phyloP scores from a whole-genome alignment of 2,888 invertebrate genomes.

The Scaptomyza reducta region DNA sequence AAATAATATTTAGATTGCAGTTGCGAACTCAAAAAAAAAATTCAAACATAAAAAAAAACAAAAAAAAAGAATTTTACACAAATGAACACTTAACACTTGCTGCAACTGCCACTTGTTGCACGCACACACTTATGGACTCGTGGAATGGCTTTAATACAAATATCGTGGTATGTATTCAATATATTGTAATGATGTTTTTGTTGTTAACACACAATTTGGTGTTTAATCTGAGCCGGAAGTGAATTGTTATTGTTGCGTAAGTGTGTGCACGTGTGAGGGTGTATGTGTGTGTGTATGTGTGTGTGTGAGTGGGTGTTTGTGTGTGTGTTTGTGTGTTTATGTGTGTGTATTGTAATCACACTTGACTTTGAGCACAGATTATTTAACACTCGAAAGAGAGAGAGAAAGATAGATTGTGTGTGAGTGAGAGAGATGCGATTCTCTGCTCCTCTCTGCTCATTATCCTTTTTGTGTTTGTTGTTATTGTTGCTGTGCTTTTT shows the following conservation, averaged over 20 bases:
- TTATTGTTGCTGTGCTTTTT: slow-evolving; percentile 4
- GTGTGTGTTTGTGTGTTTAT: neutral
- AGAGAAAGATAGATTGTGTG: neutral
- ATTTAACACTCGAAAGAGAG: neutral
- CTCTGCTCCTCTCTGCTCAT: no score
- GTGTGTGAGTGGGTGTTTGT: neutral
- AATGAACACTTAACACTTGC: slow-evolving; percentile 1
- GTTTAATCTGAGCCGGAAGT: slow-evolving; percentile 14
- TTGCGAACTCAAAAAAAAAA: neutral
- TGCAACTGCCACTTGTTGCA: slow-evolving; percentile 7
- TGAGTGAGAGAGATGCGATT: neutral
- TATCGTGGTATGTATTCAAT: neutral
- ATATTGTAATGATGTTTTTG: slow-evolving; percentile 1
- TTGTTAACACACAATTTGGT: slow-evolving; percentile 26
- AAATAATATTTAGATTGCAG: neutral
- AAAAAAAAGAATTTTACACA: neutral
- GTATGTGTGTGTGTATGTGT: neutral
- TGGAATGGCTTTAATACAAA: neutral
- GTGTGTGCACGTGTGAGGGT: neutral
- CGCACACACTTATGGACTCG: neutral
- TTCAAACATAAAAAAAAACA: neutral
- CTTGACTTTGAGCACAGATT: slow-evolving; percentile 7
- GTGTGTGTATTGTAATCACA: slow-evolving; percentile 12
- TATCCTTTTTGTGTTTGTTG: slow-evolving; percentile 19
- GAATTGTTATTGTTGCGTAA: neutral